phyloP scores from a whole-genome alignment of 92 coral and sea anemone genomes.

The Micromussa lordhowensis region DNA sequence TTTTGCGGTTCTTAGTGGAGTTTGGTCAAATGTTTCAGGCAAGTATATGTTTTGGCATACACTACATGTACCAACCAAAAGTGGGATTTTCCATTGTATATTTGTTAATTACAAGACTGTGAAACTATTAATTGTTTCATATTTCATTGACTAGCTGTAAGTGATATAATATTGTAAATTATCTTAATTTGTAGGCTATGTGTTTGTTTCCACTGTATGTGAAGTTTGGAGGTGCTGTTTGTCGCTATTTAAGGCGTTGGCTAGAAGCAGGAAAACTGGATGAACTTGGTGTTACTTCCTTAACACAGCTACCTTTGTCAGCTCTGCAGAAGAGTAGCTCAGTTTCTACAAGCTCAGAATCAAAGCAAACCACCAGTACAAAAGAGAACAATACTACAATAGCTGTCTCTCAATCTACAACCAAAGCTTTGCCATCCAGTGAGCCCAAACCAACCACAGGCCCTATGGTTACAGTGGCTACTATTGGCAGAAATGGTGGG shows the following conservation, averaged over 20 bases:
- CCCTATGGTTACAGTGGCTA: neutral
- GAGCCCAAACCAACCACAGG: neutral
- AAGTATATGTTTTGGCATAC: too few relatives aligned
- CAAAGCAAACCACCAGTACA: neutral
- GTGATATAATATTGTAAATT: neutral
- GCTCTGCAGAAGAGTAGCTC: conserved; percentile 11
- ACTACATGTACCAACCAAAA: too few relatives aligned
- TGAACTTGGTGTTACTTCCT: conserved; percentile 18
- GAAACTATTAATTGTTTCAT: neutral
- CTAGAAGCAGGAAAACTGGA: conserved; percentile 76
- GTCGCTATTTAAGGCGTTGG: conserved; percentile 96
- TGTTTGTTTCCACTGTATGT: conserved; percentile 84
- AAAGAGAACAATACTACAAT: conserved; percentile 9
- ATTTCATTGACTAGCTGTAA: neutral
- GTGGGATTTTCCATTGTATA: neutral
- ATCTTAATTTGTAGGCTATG: conserved; percentile 64
- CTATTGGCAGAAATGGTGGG: neutral
- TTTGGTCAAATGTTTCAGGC: too few relatives aligned
- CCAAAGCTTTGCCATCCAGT: neutral
- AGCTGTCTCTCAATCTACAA: neutral
- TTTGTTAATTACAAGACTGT: neutral
- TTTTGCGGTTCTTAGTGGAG: neutral
- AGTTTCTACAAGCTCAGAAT: neutral
- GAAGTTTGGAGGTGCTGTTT: conserved; percentile 90
- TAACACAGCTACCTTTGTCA: conserved; percentile 7